Evolutionary conservation across 2,888 invertebrate genomes (phyloP).

Genomic region (Pammene aurita): DNA sequence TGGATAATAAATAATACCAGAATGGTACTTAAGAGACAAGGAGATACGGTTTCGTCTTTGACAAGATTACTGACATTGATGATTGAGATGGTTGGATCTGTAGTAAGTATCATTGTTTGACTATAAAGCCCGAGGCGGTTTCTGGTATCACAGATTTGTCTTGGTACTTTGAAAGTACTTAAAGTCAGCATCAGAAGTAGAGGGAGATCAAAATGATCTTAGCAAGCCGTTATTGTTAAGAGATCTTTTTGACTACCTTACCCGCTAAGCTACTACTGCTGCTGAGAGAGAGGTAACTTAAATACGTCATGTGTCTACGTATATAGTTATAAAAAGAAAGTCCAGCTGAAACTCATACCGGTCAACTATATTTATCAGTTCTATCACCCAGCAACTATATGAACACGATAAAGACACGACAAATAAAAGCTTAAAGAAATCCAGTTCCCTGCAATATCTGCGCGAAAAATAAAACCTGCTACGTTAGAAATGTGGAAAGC

Average conservation of each 20-base stretch:
- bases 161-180: too few species aligned
- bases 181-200: too few species aligned
- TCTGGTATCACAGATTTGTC: too few species aligned
- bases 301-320: too few species aligned
- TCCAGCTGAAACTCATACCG: not conserved
- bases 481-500: conserved; percentile 13
- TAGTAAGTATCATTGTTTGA: too few species aligned
- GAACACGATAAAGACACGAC: not conserved
- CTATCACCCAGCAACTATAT: not conserved
- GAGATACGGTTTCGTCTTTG: not conserved
- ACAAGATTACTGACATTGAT: not conserved
- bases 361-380: too few species aligned
- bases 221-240: too few species aligned
- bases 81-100: not conserved
- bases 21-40: conserved; percentile 5
- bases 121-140: too few species aligned
- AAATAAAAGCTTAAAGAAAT: not conserved
- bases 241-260: too few species aligned
- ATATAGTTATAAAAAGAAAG: not conserved
- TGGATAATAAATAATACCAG: conserved; percentile 2
- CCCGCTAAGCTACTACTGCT: too few species aligned
- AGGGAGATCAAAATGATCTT: too few species aligned
- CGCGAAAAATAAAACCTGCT: conserved; percentile 2
- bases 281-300: too few species aligned
- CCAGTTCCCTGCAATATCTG: not conserved